Base-by-base conservation (phyloP, 2,888 invertebrate genomes). In the Cynaeus angustus region DNA sequence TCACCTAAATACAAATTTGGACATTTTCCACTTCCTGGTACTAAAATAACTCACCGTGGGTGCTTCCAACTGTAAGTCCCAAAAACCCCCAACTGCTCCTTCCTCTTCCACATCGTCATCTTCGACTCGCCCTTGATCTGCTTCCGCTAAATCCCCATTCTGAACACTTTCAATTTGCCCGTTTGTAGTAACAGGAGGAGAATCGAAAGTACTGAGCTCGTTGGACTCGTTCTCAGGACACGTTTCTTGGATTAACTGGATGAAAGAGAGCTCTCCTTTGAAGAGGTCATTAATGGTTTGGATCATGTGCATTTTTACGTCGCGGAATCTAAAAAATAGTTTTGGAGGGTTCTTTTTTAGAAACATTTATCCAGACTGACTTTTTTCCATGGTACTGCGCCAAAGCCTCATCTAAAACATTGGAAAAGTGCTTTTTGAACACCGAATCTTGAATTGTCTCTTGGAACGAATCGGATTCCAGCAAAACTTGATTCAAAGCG, bases 111-210 rank as follows among this genome's bases (percentile, higher is more conserved):
- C 79, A 3, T 81, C 82, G 28, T 81, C 77, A 48, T 80, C 82
- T 61, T 83, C 83, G 7, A 86, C 88, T 75, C 91, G 88, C 59
- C 91, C 91, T 83, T 94, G 94, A 85, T 94, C 94, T 7, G 94
- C 94, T 84, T 94, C 94, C 0, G 94, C 93, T 73, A 94, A 85
- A 80, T 94, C 94, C 21, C 91, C 93, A 81, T 94, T 91, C 71
- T 89, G 88, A 13, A 86, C 16, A 61, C 83, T 82, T 21, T 30
- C 43, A 2, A 85, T 79, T 10, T 83, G 74, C 65, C 85, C 85
- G 70, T 79, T 81, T 70, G 8, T 43, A 41, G 14, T 10, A 3
- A 21, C 28, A 38, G 73, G 30, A 9, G 52, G 30, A 1, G 65
- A 41, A 13, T 67, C 67, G 33, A 58, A 71, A 10, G 38, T 21